Conservation (phyloP, 2,888 invertebrate species). For the Lypha dubia region DNA sequence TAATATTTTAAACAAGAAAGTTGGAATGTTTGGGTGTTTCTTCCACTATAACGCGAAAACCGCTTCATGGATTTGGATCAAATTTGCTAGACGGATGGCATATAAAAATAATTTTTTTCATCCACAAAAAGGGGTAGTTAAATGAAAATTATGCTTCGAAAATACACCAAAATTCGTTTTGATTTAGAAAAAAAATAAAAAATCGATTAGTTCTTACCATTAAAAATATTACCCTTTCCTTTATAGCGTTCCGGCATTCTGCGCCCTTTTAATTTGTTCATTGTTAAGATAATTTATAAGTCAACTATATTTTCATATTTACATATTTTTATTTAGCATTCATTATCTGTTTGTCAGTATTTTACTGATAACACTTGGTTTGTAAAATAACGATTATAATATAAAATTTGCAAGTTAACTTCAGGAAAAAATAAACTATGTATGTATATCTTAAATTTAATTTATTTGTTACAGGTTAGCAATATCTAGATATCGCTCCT, state of each 20-base stretch:
- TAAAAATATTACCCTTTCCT: not conserved
- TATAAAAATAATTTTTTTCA: no score
- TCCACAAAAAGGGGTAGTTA: no score
- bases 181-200: not conserved
- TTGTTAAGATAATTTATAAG: slow-evolving; percentile 31
- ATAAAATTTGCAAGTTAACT: not conserved
- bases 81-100: no score
- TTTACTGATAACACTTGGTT: slow-evolving; percentile 23
- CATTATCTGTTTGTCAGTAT: slow-evolving; percentile 47
- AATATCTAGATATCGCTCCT: no score
- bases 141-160: no score
- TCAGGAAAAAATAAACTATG: not conserved
- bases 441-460: no score
- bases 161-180: no score
- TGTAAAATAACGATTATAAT: slow-evolving; percentile 51
- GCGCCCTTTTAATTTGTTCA: slow-evolving; percentile 26
- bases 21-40: no score
- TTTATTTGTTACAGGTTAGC: no score
- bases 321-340: slow-evolving; percentile 18
- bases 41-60: no score
- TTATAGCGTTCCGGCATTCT: not conserved
- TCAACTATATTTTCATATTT: slow-evolving; percentile 7
- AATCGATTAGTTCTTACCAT: not conserved
- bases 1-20: no score
- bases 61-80: no score